Evolutionary conservation across 1,140 invertebrate genomes (phyloP).

Genomic region (Hyles vespertilio): DNA sequence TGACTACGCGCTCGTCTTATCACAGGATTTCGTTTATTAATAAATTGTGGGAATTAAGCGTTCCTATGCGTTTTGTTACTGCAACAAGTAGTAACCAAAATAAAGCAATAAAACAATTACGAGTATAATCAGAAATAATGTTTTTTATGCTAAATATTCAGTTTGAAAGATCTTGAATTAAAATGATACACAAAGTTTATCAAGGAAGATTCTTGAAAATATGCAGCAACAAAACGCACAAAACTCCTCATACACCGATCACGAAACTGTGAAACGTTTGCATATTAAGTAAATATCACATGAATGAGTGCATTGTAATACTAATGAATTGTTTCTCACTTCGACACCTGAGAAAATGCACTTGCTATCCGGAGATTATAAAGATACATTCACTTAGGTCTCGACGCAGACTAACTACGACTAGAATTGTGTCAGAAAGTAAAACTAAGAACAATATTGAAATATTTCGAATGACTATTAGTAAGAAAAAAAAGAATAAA

Average conservation of each 20-base stretch:
- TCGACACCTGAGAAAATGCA: no score
- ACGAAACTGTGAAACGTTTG: conserved; percentile 28
- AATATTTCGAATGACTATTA: no score
- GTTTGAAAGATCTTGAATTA: no score
- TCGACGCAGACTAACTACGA: background rate
- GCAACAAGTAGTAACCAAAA: background rate
- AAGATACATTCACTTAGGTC: no score
- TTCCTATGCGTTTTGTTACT: background rate
- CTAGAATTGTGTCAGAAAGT: background rate
- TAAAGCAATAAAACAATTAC: background rate
- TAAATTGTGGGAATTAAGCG: conserved; percentile 12
- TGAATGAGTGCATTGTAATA: conserved; percentile 47
- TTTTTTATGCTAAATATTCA: no score
- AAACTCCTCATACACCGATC: background rate
- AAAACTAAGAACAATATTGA: background rate
- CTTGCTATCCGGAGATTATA: no score
- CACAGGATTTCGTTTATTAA: conserved; percentile 43
- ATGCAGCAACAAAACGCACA: background rate
- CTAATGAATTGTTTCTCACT: background rate
- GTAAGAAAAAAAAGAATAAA: no score
- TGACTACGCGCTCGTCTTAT: conserved; percentile 31
- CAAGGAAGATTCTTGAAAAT: background rate
- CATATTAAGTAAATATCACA: conserved; percentile 51
- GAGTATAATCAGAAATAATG: no score
- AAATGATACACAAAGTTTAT: background rate